Base-by-base conservation (phyloP, 2,113 vertebrate genomes). In the Myxocyprinus asiaticus region DNA sequence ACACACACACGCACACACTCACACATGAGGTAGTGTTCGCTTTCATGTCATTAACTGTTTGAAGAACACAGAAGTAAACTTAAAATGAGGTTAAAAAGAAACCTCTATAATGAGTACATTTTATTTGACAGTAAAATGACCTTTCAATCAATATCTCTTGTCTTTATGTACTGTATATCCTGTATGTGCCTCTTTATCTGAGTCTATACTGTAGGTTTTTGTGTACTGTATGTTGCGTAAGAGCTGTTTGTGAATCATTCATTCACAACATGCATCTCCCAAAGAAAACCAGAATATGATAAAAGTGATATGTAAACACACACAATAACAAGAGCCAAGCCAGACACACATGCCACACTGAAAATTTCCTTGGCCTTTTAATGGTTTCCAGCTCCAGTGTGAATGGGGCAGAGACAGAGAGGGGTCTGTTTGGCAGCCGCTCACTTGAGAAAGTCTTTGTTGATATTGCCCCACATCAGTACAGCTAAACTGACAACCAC, bases 331-430 rank as follows among this genome's bases (percentile, higher is more conserved):
- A 33, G 22, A 74, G 44, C 53, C 50, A 79, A 64, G 51, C 51
- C 69, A 73, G 43, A 72, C 67, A 42, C 51, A 70, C 22, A 69
- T 77, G 56, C 9, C 42, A 77, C 73, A 75, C 69, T 59, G 50
- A 82, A 80, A 77, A 62, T 78, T 63, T 77, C 62, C 62, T 81
- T 80, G 78, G 81, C 65, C 70, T 74, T 10, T 71, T 81, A 81
- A 85, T 71, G 75, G 80, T 63, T 83, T 83, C 84, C 81, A 85
- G 78, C 83, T 85, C 81, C 72, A 14, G 17, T 63, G 67, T 69
- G 75, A 81, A 69, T 78, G 79, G 63, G 70, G 66, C 50, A 59
- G 64, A 68, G 62, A 67, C 72, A 61, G 43, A 72, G 47, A 11
- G 58, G 74, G 75, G 69, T 55, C 73, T 80, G 45, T 80, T 78